A percentile compares a stretch with the other conserved stretches of the same genome.
Conservation (phyloP, 2,888 invertebrate genomes). For the Drosophila siamana region DNA sequence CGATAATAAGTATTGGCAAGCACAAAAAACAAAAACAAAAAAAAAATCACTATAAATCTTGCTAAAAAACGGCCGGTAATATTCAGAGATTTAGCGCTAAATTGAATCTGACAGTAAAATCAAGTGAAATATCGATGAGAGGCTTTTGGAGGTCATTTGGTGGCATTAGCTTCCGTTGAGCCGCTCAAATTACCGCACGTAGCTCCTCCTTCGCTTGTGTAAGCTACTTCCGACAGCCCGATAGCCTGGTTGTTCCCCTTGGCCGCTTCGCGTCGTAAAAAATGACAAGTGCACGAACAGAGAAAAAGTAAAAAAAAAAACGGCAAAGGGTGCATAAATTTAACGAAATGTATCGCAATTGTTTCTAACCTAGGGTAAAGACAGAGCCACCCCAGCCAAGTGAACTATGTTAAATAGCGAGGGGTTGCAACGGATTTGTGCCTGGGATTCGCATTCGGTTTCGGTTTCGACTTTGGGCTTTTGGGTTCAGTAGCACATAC, state of each 20-base stretch:
- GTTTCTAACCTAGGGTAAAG: slow-evolving; percentile 65
- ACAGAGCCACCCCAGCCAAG: slow-evolving; percentile 44
- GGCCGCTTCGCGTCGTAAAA: slow-evolving; percentile 50
- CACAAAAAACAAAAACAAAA: no score
- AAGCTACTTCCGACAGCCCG: slow-evolving; percentile 39
- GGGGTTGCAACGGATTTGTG: slow-evolving; percentile 42
- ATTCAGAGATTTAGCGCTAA: slow-evolving; percentile 55
- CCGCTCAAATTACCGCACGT: slow-evolving; percentile 63
- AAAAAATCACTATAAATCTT: slow-evolving; percentile 23
- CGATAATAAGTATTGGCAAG: slow-evolving; percentile 29
- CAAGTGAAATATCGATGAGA: slow-evolving; percentile 75
- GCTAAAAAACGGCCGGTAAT: slow-evolving; percentile 56
- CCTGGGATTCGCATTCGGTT: slow-evolving; percentile 13
- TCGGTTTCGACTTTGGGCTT: slow-evolving; percentile 8
- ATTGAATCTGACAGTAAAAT: slow-evolving; percentile 72
- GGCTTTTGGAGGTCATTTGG: slow-evolving; percentile 69
- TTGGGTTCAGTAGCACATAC: slow-evolving; percentile 16
- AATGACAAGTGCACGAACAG: slow-evolving; percentile 67
- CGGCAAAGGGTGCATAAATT: slow-evolving; percentile 78
- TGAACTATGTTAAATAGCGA: slow-evolving; percentile 14
- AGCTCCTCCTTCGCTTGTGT: slow-evolving; percentile 43
- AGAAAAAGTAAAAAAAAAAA: slow-evolving; percentile 6
- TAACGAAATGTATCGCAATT: slow-evolving; percentile 76
- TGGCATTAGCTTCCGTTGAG: slow-evolving; percentile 67
- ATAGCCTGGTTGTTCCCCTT: slow-evolving; percentile 26